Evolutionary conservation across 2,113 vertebrate genomes (phyloP), one percentile per base, ranked within the genome.

Genomic region (Cochlearius cochlearius): DNA sequence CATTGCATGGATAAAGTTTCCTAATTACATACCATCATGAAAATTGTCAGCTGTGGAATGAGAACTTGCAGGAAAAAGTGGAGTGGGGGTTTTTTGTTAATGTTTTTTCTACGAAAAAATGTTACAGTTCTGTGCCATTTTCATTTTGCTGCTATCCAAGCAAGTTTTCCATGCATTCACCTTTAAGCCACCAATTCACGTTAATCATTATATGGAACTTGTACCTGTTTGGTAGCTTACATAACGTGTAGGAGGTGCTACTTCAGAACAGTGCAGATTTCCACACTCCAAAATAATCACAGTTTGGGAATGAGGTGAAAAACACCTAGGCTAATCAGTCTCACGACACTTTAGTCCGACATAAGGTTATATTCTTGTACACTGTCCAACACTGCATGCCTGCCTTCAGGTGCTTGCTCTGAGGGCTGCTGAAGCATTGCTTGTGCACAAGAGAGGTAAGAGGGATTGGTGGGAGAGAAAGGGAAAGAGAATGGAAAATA

Each of bases 31-130:
- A 60, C 1, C 8, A 43, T 18, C 11, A 66, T 49, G 20, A 87
- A 69, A 79, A 45, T 21, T 53, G 12, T 27, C 15, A 43, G 6
- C 12, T 76, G 20, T 56, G n/a, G 60, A 94, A 75, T 10, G 2
- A 76, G 8, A 86, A 47, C 20, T 86, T 76, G 15, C 23, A 63
- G n/a, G 7, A 81, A 90, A 69, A 79, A 2, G 3, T 6, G 25
- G 12, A 67, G 4, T 23, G 18, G 19, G 3, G 2, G 0, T 0
- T 22, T 56, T 45, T 26, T 12, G 8, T 32, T 55, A 14, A 23
- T 75, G 3, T 23, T 32, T 69, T 26, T 68, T 15, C 12, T 16
- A 34, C 20, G 1, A 19, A 53, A 63, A 72, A 6, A 1, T 13
- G 41, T 15, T 11, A 9, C 53, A 53, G 2, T 53, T 49, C 7